Conservation (phyloP, 2,797 vertebrate species). For the Phalanger gymnotis region DNA sequence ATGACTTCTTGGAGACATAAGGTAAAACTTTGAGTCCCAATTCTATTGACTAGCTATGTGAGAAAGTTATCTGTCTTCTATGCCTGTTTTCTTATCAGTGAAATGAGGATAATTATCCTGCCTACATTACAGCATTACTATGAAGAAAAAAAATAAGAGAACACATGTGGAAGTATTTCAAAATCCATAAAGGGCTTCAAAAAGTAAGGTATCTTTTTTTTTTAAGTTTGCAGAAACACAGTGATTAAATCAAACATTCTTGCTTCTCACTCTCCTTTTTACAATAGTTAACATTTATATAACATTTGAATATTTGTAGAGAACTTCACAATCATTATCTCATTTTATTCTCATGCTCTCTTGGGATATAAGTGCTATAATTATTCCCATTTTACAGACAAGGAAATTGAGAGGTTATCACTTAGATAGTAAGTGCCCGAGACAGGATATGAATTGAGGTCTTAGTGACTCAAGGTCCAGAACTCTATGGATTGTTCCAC, state of each 20-base stretch:
- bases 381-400: background rate
- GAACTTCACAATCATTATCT: background rate
- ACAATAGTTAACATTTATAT: background rate
- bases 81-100: background rate
- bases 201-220: background rate
- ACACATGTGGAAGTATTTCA: background rate
- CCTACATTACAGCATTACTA: background rate
- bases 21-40: background rate
- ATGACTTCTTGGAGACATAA: too few species aligned
- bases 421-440: background rate
- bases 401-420: background rate
- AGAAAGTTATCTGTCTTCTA: background rate
- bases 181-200: background rate
- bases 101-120: background rate
- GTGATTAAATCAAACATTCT: background rate
- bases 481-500: background rate
- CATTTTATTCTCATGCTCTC: background rate
- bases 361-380: background rate
- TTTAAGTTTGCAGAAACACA: background rate
- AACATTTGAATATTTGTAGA: background rate
- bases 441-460: background rate
- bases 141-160: background rate
- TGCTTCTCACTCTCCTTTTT: background rate
- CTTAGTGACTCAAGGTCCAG: background rate
- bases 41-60: background rate